Evolutionary conservation across 2,888 invertebrate species (phyloP).

Genomic region (Andrena trimmerana): DNA sequence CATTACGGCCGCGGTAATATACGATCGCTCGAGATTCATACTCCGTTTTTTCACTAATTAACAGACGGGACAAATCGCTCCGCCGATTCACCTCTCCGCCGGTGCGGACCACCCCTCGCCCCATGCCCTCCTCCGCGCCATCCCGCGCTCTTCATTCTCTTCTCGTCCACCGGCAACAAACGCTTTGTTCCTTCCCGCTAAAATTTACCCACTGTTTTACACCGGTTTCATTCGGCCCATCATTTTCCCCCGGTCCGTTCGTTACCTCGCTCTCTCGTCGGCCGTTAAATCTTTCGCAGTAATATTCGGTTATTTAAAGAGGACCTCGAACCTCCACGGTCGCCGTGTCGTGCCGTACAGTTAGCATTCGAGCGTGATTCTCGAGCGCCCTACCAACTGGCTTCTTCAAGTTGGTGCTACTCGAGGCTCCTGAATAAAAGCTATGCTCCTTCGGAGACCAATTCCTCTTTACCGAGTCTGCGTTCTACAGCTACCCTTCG

Average conservation of each 20-base stretch:
- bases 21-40: constrained; percentile 86
- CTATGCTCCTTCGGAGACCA: no score
- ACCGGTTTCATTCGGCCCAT: constrained; percentile 57
- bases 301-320: constrained; percentile 42
- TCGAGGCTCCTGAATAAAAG: not conserved
- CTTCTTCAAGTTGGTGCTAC: not conserved
- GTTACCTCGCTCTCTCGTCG: constrained; percentile 14
- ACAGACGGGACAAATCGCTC: constrained; percentile 86
- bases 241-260: constrained; percentile 45
- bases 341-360: not conserved
- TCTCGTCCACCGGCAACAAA: constrained; percentile 65
- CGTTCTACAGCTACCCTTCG: no score
- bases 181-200: constrained; percentile 69
- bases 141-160: constrained; percentile 71
- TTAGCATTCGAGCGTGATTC: not conserved
- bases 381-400: not conserved
- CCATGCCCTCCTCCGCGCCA: constrained; percentile 62
- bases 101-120: constrained; percentile 59
- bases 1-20: constrained; percentile 85
- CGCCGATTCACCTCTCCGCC: constrained; percentile 76
- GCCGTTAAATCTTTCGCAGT: constrained; percentile 39
- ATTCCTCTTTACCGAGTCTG: no score
- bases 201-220: constrained; percentile 67
- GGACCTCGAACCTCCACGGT: not conserved
- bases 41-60: constrained; percentile 86